Evolutionary conservation across 1,140 invertebrate species (phyloP).

Genomic region (Drosophila sechellia): DNA sequence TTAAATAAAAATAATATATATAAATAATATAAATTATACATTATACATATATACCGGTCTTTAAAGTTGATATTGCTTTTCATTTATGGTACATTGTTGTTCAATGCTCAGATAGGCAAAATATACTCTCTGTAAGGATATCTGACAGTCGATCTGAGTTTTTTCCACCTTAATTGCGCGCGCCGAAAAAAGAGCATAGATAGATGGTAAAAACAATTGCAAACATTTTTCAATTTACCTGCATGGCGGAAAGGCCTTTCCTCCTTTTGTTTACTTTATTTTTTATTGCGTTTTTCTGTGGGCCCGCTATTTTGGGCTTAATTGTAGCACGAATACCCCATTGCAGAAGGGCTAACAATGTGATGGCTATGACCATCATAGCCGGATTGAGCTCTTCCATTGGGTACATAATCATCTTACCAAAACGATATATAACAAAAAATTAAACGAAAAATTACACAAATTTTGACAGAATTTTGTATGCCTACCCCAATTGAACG

Average conservation of each 20-base stretch:
- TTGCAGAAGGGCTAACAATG: constrained; percentile 13
- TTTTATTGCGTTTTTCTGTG: constrained; percentile 11
- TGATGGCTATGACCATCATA: constrained; percentile 1
- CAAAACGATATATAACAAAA: constrained; percentile 8
- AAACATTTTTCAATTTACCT: constrained; percentile 80
- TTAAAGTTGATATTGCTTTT: too few relatives aligned
- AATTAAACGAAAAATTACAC: constrained; percentile 6
- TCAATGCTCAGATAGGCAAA: not conserved
- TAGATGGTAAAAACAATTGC: constrained; percentile 53
- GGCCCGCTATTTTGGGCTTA: not conserved
- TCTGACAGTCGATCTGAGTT: not conserved
- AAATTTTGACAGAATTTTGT: constrained; percentile 25
- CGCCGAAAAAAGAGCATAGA: constrained; percentile 6
- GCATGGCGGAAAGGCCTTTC: constrained; percentile 18
- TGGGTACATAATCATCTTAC: constrained; percentile 17
- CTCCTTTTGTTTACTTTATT: not conserved
- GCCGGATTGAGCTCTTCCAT: not conserved
- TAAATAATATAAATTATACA: too few relatives aligned
- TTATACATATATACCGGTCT: too few relatives aligned
- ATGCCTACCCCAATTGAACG: constrained; percentile 12
- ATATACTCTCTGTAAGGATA: not conserved
- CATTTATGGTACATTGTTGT: not conserved
- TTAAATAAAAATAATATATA: too few relatives aligned
- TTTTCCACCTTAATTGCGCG: constrained; percentile 29
- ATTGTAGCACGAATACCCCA: constrained; percentile 1